These are phyloP conservation scores for Argyrosomus regius DNA, from an alignment of 2,797 vertebrate genomes.

Conservation along the genomic window DNA sequence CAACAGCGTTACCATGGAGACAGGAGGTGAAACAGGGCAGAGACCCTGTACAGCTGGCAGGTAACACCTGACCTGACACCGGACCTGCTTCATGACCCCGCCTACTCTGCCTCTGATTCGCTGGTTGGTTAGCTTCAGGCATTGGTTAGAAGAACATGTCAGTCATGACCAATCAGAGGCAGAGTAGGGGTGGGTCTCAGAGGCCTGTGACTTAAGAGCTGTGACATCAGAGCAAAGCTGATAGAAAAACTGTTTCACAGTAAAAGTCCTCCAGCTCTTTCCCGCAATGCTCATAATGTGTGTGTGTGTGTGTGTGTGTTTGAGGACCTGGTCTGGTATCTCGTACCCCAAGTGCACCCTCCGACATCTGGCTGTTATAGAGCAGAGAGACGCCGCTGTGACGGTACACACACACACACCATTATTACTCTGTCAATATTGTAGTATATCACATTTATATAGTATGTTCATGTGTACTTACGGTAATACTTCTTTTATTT, in stretches of 20 bases:
- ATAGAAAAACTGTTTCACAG: neutral
- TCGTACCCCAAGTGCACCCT: constrained; percentile 82
- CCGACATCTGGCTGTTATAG: constrained; percentile 81
- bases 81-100: neutral
- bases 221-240: constrained; percentile 4
- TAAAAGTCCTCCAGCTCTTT: neutral
- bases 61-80: constrained; percentile 30
- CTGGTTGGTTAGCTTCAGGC: too few relatives aligned
- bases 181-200: too few relatives aligned
- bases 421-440: too few relatives aligned
- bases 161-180: too few relatives aligned
- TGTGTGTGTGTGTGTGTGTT: constrained; percentile 24
- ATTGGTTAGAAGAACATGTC: too few relatives aligned
- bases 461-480: too few relatives aligned
- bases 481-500: too few relatives aligned
- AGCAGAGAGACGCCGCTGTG: constrained; percentile 85
- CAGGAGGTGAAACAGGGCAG: constrained; percentile 8
- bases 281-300: neutral
- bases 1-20: constrained; percentile 25
- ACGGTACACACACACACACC: constrained; percentile 75
- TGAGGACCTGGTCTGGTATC: constrained; percentile 89
- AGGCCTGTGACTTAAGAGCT: neutral
- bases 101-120: too few relatives aligned
- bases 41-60: constrained; percentile 20
- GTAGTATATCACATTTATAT: too few relatives aligned